phyloP scores from a whole-genome alignment of 2,888 invertebrate species.

The Chromoteleia sp. region DNA sequence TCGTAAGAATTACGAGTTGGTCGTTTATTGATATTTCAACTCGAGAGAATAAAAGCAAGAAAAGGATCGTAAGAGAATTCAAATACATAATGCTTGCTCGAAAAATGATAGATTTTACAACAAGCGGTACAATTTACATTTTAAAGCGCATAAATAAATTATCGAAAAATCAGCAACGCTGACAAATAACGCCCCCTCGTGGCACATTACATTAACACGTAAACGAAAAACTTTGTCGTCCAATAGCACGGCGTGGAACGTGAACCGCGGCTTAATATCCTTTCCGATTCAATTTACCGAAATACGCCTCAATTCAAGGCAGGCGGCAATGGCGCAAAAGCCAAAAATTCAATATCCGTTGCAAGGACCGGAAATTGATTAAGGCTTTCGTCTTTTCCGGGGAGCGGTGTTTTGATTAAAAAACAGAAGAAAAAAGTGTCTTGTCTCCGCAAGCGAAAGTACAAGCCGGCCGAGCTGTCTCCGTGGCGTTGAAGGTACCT shows the following conservation, averaged over 20 bases:
- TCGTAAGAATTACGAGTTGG: too few relatives aligned
- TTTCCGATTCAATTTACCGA: constrained; percentile 6
- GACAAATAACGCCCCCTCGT: too few relatives aligned
- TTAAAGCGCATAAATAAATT: too few relatives aligned
- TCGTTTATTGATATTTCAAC: too few relatives aligned
- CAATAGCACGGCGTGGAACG: background rate
- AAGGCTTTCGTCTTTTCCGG: constrained; percentile 12
- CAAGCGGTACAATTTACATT: too few relatives aligned
- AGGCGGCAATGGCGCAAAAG: constrained; percentile 3
- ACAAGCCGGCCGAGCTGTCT: constrained; percentile 53
- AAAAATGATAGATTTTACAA: too few relatives aligned
- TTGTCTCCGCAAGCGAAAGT: constrained; percentile 39
- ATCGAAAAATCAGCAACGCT: too few relatives aligned
- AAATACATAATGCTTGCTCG: too few relatives aligned
- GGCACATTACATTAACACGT: too few relatives aligned
- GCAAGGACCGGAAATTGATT: constrained; percentile 31
- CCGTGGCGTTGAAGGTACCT: constrained; percentile 54
- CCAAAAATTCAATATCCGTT: constrained; percentile 36
- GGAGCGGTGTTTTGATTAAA: constrained; percentile 55
- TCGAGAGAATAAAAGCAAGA: too few relatives aligned
- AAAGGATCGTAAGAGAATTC: too few relatives aligned
- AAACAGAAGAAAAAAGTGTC: constrained; percentile 19
- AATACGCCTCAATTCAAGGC: constrained; percentile 7
- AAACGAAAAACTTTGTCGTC: too few relatives aligned
- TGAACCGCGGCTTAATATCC: background rate